These are phyloP conservation scores for Thecocarcelia acutangulata DNA, from an alignment of 2,888 invertebrate genomes.

Conservation along the genomic window DNA sequence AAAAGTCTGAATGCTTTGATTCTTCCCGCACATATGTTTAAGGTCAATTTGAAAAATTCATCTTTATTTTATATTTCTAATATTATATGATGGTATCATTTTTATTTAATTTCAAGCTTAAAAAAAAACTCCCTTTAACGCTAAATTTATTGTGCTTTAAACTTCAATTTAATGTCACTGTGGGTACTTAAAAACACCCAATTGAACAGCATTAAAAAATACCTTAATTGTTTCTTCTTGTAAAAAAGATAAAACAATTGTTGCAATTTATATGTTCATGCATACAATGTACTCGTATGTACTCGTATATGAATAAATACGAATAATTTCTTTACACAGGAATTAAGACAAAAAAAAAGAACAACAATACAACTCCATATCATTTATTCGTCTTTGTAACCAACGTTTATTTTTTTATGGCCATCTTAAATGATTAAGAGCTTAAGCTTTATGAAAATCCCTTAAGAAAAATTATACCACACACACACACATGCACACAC, in stretches of 20 bases:
- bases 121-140: too few relatives aligned
- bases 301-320: background rate
- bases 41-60: too few relatives aligned
- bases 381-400: background rate
- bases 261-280: background rate
- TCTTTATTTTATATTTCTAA: too few relatives aligned
- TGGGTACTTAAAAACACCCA: too few relatives aligned
- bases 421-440: slow-evolving; percentile 55
- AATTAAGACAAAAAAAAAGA: background rate
- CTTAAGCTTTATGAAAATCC: slow-evolving; percentile 55
- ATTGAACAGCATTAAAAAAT: background rate
- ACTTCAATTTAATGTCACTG: too few relatives aligned
- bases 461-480: slow-evolving; percentile 36
- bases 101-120: too few relatives aligned
- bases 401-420: slow-evolving; percentile 36
- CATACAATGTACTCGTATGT: too few relatives aligned
- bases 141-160: too few relatives aligned
- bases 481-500: too few relatives aligned
- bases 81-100: too few relatives aligned
- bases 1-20: too few relatives aligned
- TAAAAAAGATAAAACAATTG: background rate
- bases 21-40: too few relatives aligned
- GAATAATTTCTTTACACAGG: slow-evolving; percentile 29
- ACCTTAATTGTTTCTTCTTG: background rate
- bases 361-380: slow-evolving; percentile 35